Evolutionary conservation across 2,888 invertebrate species (phyloP), one percentile per base, ranked within the genome.

Genomic region (Campoplex capitator): DNA sequence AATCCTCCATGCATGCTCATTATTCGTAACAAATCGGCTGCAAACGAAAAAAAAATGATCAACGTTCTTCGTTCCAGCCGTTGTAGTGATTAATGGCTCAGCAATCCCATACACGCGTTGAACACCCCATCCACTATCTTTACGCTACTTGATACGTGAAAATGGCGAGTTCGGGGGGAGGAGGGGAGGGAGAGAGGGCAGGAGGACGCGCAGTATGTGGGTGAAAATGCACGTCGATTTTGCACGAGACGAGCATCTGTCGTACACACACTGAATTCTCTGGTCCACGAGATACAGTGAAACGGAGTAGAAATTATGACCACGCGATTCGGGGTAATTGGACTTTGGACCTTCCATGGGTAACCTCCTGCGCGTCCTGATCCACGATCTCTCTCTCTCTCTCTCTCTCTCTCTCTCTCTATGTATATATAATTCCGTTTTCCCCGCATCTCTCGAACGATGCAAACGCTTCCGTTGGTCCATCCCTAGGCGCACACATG

Each of bases 271-370:
- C 35, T 62, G 18, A 75, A 62, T 32, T 45, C 65, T 48, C n/a
- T 35, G 76, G n/a, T 65, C 54, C 65, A 70, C 18, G 80, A 74
- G 71, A 78, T 65, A 48, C 62, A 35, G 81, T 73, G 81, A 86
- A 86, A 86, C 79, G 71, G 80, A 85, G 81, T 81, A 85, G 87
- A 88, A 89, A 88, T 88, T 86, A 87, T 84, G 81, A 81, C 74
- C 83, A 68, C 82, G 79, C 80, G 76, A 88, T 86, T 84, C 70
- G 80, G 83, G 85, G 84, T 87, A 87, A 88, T 88, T 88, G 88
- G 77, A 82, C 76, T 88, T 81, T 79, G 81, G 85, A 83, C 78
- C 80, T 84, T 78, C 16, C 74, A 62, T 42, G 62, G 82, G 70
- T 83, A 70, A 70, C 68, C 68, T 58, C 78, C 80, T 48, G 56